These are phyloP conservation scores for Australoheros scitulus DNA, from an alignment of 2,113 vertebrate species.

Conservation along the genomic window DNA sequence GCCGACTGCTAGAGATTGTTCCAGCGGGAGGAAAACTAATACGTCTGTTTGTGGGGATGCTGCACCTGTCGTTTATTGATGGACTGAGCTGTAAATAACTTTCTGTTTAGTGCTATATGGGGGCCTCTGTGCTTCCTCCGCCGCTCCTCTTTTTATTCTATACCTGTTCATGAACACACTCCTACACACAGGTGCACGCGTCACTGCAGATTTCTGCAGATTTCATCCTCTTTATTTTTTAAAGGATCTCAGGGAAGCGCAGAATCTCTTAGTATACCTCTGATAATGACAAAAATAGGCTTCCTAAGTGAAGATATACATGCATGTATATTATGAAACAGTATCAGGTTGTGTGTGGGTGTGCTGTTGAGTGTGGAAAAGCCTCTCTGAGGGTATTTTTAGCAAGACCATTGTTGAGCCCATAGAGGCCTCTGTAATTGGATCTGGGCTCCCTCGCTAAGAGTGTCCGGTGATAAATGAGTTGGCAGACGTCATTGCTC, in stretches of 20 bases:
- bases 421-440: slow-evolving; percentile 78
- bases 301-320: not conserved
- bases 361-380: slow-evolving; percentile 74
- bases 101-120: slow-evolving; percentile 33
- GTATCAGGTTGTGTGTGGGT: slow-evolving; percentile 48
- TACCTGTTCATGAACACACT: not conserved
- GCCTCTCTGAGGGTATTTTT: slow-evolving; percentile 77
- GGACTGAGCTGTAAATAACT: slow-evolving; percentile 73
- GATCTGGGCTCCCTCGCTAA: slow-evolving; percentile 62
- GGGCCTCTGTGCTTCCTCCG: slow-evolving; percentile 21
- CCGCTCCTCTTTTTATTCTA: not conserved
- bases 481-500: slow-evolving; percentile 67
- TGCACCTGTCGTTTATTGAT: slow-evolving; percentile 74
- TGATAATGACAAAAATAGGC: not conserved
- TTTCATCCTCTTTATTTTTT: not conserved
- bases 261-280: not conserved
- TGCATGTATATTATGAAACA: slow-evolving; percentile 5
- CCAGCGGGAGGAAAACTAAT: slow-evolving; percentile 67
- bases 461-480: slow-evolving; percentile 71
- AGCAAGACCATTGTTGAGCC: slow-evolving; percentile 76
- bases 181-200: slow-evolving; percentile 4
- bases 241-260: not conserved
- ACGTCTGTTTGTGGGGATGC: slow-evolving; percentile 67
- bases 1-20: slow-evolving; percentile 54
- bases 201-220: not conserved